Conservation (phyloP, 2,113 vertebrate species). For the Proteles cristata region DNA sequence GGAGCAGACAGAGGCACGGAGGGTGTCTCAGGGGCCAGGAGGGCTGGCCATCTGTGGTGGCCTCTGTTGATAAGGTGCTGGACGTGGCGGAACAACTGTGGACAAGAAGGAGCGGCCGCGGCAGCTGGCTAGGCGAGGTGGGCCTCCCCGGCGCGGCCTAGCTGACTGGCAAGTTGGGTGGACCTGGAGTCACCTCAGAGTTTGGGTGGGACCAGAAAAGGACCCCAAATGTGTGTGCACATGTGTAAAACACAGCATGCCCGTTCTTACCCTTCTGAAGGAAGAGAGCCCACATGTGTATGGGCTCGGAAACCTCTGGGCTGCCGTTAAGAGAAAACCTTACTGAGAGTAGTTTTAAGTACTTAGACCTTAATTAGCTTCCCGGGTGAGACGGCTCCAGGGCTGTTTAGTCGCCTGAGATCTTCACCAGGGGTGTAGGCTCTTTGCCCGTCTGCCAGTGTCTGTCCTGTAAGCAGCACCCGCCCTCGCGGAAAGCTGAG, state of each 20-base stretch:
- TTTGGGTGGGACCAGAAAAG: neutral
- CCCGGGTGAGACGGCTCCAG: neutral
- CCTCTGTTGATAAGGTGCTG: neutral
- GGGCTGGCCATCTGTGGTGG: neutral
- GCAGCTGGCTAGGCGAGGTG: neutral
- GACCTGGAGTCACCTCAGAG: neutral
- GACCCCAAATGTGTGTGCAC: rapidly evolving
- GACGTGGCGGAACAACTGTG: neutral
- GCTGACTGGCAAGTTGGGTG: no score
- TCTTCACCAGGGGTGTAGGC: neutral
- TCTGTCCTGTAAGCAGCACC: neutral
- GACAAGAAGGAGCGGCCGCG: neutral
- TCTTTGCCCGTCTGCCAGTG: neutral
- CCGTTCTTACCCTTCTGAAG: rapidly evolving
- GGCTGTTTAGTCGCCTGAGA: no score
- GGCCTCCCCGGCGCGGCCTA: neutral
- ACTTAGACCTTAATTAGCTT: neutral
- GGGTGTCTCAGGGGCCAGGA: neutral
- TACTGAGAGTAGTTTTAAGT: no score
- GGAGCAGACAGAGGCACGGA: neutral
- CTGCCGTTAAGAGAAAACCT: neutral
- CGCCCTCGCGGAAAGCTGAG: neutral
- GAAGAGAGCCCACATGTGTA: neutral
- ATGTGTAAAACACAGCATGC: no score
- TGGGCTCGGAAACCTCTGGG: no score